phyloP scores from a whole-genome alignment of 1,140 invertebrate species.

The Heliconius eleuchia region DNA sequence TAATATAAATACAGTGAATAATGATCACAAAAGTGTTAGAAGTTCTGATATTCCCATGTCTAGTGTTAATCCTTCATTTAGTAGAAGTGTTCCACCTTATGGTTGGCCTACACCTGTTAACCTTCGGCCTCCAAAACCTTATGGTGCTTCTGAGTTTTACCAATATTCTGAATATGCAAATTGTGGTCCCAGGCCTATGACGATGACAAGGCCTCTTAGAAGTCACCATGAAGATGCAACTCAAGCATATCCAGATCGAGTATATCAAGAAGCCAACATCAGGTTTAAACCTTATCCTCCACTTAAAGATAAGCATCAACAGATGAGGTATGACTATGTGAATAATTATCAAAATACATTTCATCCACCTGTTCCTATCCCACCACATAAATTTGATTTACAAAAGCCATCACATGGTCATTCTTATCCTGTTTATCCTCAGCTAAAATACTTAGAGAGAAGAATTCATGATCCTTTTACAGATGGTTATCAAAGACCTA shows the following conservation, averaged over 20 bases:
- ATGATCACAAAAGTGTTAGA: conserved; percentile 68
- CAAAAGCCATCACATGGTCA: conserved; percentile 61
- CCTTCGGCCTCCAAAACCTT: conserved; percentile 54
- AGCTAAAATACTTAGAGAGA: conserved; percentile 69
- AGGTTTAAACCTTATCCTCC: conserved; percentile 73
- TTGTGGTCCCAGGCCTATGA: conserved; percentile 57
- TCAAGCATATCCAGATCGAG: conserved; percentile 60
- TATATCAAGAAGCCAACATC: conserved; percentile 65
- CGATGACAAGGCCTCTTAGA: conserved; percentile 54
- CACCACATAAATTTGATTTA: conserved; percentile 68
- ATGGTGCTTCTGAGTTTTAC: conserved; percentile 63
- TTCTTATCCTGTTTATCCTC: conserved; percentile 64
- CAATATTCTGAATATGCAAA: conserved; percentile 67
- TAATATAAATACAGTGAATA: conserved; percentile 59
- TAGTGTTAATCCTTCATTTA: conserved; percentile 54
- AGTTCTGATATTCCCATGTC: conserved; percentile 58
- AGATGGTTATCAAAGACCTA: conserved; percentile 66
- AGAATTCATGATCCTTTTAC: conserved; percentile 59
- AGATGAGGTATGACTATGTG: conserved; percentile 74
- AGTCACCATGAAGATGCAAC: conserved; percentile 54
- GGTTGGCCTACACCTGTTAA: conserved; percentile 59
- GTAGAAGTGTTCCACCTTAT: conserved; percentile 52
- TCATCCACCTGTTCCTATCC: conserved; percentile 55
- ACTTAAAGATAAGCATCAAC: conserved; percentile 63
- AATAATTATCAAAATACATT: conserved; percentile 66